Percentiles rank a stretch among this genome's conserved stretches.
phyloP scores from a whole-genome alignment of 2,113 vertebrate genomes.

The Cephalophus harveyi region DNA sequence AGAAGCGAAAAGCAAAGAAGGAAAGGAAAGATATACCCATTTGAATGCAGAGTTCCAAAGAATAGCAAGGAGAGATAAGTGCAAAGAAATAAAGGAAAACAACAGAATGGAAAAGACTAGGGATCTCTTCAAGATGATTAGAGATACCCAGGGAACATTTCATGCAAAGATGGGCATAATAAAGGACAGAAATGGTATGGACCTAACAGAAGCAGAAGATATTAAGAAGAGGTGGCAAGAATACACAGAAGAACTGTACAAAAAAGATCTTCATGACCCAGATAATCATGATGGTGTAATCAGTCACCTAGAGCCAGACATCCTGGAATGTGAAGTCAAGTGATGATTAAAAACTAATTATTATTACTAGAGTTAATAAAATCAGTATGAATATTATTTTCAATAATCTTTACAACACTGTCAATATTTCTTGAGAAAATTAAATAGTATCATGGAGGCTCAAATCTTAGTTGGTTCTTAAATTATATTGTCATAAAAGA shows the following conservation, averaged over 20 bases:
- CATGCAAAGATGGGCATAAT: not conserved
- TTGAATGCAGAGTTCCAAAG: not conserved
- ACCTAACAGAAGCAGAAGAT: not conserved
- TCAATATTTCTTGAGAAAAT: not conserved
- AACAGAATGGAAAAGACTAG: not conserved
- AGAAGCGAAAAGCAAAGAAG: not conserved
- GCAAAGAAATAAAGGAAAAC: not conserved
- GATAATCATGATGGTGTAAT: not conserved
- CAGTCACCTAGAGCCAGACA: not conserved
- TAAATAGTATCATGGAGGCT: not conserved
- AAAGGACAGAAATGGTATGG: not conserved
- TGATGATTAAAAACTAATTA: too few relatives aligned
- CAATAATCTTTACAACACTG: not conserved
- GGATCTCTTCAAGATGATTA: not conserved
- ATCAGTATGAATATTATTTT: not conserved
- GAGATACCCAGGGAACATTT: not conserved
- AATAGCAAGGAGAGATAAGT: not conserved
- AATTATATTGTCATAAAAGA: not conserved
- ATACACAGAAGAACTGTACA: not conserved
- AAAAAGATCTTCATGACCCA: not conserved
- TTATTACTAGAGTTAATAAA: not conserved
- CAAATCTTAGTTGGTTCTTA: not conserved
- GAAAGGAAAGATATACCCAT: not conserved
- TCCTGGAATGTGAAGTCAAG: not conserved
- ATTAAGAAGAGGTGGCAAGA: not conserved